A percentile compares a stretch with the other conserved stretches of the same genome.
These are phyloP conservation scores for Pachypsylla venusta DNA, from an alignment of 1,140 invertebrate species.

Conservation along the genomic window DNA sequence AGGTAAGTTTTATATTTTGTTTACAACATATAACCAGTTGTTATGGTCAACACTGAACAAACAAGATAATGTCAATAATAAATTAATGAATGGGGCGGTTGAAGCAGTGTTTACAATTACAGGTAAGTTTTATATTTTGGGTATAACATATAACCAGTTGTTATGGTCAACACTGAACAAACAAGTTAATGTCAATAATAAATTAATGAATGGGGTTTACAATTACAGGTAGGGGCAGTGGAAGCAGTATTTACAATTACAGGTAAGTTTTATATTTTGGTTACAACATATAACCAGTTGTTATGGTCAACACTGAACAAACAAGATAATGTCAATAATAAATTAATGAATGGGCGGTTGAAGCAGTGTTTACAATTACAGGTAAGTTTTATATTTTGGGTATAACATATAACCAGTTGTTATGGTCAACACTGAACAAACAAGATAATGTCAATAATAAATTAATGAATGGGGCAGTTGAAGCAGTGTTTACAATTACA, in stretches of 20 bases:
- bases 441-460: neutral
- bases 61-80: neutral
- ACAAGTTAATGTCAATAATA: too few relatives aligned
- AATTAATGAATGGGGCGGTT: neutral
- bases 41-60: neutral
- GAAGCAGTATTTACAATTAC: too few relatives aligned
- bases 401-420: neutral
- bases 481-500: neutral
- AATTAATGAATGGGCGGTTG: neutral
- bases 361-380: neutral
- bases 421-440: neutral
- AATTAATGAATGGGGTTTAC: too few relatives aligned
- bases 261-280: constrained; percentile 16
- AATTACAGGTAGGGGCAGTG: too few relatives aligned
- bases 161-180: too few relatives aligned
- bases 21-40: constrained; percentile 5
- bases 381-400: constrained; percentile 15
- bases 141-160: too few relatives aligned
- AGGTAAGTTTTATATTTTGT: constrained; percentile 16
- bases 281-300: constrained; percentile 5
- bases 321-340: neutral
- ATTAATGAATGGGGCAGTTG: neutral
- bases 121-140: too few relatives aligned
- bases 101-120: neutral
- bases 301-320: neutral